phyloP scores from a whole-genome alignment of 2,113 vertebrate genomes.

The Melanotaenia duboulayi region DNA sequence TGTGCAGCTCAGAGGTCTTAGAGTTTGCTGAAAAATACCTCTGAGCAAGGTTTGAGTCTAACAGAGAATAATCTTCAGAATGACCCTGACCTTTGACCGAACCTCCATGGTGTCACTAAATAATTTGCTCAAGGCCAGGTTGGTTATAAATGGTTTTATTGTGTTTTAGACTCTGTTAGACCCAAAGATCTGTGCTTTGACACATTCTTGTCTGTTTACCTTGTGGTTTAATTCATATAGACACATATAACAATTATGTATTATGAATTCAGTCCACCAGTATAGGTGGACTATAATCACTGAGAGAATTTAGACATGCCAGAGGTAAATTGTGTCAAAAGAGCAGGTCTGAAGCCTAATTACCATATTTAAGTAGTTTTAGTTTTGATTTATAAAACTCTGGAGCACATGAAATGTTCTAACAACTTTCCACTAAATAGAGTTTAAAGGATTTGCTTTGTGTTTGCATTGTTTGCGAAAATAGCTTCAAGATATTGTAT shows the following conservation, averaged over 20 bases:
- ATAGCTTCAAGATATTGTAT: background rate
- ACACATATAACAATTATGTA: too few relatives aligned
- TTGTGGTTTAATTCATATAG: background rate
- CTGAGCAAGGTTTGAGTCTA: constrained; percentile 16
- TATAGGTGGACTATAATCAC: too few relatives aligned
- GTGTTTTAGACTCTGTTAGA: background rate
- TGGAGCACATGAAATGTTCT: background rate
- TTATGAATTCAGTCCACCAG: too few relatives aligned
- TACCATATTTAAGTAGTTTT: background rate
- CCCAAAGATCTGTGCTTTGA: background rate
- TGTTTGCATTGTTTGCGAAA: background rate
- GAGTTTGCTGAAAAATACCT: constrained; percentile 4
- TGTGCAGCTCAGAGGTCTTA: background rate
- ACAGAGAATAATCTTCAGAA: constrained; percentile 15
- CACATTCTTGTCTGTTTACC: background rate
- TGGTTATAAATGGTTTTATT: background rate
- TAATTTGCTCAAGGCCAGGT: constrained; percentile 21
- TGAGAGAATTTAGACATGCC: background rate
- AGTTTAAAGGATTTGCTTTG: background rate
- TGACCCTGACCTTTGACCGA: constrained; percentile 36
- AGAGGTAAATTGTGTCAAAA: background rate
- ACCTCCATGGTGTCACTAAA: constrained; percentile 31
- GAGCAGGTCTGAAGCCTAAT: background rate
- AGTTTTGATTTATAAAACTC: background rate
- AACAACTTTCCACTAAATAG: background rate